Evolutionary conservation across 2,888 invertebrate species (phyloP).

Genomic region (Drosophila algonquin): DNA sequence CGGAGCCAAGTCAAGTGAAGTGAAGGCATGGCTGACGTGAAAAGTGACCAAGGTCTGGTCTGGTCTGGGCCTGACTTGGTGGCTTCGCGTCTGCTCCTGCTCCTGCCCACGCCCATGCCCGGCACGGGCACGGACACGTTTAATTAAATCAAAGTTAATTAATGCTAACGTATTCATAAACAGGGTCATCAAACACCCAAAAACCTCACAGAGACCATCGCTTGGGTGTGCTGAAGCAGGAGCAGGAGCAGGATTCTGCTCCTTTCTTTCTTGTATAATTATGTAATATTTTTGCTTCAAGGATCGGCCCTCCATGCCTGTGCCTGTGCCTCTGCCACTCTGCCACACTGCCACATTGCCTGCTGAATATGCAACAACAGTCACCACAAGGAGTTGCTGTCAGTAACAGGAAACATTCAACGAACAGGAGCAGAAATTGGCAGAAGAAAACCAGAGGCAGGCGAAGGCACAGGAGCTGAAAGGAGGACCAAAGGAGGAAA

Average conservation of each 20-base stretch:
- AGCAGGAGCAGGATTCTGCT: constrained; percentile 32
- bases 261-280: constrained; percentile 70
- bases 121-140: constrained; percentile 55
- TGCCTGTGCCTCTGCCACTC: background rate
- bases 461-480: constrained; percentile 12
- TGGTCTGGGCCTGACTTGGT: background rate
- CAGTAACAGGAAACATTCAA: constrained; percentile 53
- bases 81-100: constrained; percentile 8
- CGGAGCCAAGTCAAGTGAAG: constrained; percentile 29
- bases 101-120: constrained; percentile 1
- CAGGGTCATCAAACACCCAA: constrained; percentile 77
- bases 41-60: constrained; percentile 55
- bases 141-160: constrained; percentile 83
- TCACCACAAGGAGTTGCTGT: constrained; percentile 38
- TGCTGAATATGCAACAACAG: constrained; percentile 69
- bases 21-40: constrained; percentile 30
- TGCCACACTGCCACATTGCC: constrained; percentile 3
- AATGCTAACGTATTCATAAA: constrained; percentile 82
- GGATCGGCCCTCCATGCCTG: constrained; percentile 11
- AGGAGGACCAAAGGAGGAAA: constrained; percentile 12
- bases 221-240: constrained; percentile 6
- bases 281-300: constrained; percentile 70
- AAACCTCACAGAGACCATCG: constrained; percentile 23
- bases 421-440: constrained; percentile 12
- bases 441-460: constrained; percentile 22